Percentiles rank a stretch among this genome's conserved stretches.
These are phyloP conservation scores for Eumerus sabulonum DNA, from an alignment of 2,888 invertebrate genomes.

Conservation along the genomic window DNA sequence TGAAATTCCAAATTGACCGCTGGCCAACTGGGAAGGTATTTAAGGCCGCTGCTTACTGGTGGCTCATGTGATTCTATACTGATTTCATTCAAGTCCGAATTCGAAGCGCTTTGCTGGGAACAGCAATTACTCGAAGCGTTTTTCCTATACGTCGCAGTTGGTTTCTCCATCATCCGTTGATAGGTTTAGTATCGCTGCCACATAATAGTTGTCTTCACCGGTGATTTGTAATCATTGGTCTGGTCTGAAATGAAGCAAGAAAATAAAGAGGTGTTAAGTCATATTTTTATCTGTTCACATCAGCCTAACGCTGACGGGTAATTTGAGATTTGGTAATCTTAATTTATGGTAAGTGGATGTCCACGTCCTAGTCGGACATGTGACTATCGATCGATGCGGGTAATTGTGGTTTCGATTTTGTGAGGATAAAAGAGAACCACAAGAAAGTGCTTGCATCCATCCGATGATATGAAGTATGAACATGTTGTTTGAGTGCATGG, in stretches of 20 bases:
- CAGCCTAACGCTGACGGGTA: no score
- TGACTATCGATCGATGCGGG: slow-evolving; percentile 14
- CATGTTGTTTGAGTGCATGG: no score
- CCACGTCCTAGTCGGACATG: slow-evolving; percentile 23
- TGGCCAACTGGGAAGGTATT: slow-evolving; percentile 83
- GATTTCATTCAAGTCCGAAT: slow-evolving; percentile 75
- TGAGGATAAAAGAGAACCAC: slow-evolving; percentile 19
- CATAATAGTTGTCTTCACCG: neutral
- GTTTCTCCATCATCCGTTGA: slow-evolving; percentile 37
- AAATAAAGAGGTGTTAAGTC: neutral
- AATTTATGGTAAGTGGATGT: slow-evolving; percentile 4
- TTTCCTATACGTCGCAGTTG: slow-evolving; percentile 24
- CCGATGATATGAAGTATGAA: neutral
- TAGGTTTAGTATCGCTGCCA: neutral
- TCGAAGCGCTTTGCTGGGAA: slow-evolving; percentile 44
- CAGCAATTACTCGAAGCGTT: slow-evolving; percentile 47
- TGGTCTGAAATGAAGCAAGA: slow-evolving; percentile 17
- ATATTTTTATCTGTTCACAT: no score
- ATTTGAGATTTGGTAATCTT: slow-evolving; percentile 8
- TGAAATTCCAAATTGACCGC: slow-evolving; percentile 91
- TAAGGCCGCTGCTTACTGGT: slow-evolving; percentile 80
- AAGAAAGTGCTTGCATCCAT: neutral
- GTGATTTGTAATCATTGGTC: slow-evolving; percentile 3
- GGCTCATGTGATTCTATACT: slow-evolving; percentile 73
- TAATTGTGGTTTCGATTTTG: slow-evolving; percentile 22